phyloP scores from a whole-genome alignment of 30 jellyfish, hydroid and myxozoan genomes.

The Nemopilema nomurai region DNA sequence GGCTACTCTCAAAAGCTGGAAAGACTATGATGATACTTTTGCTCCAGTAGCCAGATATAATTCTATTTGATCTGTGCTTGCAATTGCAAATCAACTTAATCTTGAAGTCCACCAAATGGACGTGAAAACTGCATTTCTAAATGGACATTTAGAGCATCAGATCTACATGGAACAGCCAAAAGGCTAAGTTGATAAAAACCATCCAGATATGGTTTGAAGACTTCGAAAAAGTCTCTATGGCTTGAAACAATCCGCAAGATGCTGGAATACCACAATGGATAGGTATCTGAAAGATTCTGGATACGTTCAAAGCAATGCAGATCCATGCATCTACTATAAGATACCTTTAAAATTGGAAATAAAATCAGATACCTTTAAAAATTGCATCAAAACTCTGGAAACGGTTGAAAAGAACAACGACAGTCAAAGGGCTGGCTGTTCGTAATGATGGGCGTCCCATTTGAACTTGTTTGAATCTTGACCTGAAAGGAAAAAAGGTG shows the following conservation, averaged over 20 bases:
- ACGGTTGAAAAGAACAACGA: too few relatives aligned
- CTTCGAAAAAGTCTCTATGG: conserved; percentile 67
- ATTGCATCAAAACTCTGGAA: too few relatives aligned
- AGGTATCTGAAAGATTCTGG: conserved; percentile 24
- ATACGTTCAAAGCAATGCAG: conserved; percentile 56
- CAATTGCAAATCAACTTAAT: conserved; percentile 20
- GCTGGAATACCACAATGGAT: conserved; percentile 67
- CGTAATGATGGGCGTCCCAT: too few relatives aligned
- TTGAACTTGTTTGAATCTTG: too few relatives aligned
- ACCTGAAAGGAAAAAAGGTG: too few relatives aligned
- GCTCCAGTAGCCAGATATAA: conserved; percentile 46
- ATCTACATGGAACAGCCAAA: conserved; percentile 74
- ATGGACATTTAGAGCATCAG: conserved; percentile 56
- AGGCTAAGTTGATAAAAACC: conserved; percentile 44
- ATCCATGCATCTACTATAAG: conserved; percentile 55
- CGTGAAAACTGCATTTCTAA: conserved; percentile 36
- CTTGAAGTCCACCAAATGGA: conserved; percentile 53
- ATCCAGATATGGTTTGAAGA: conserved; percentile 54
- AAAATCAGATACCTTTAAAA: too few relatives aligned
- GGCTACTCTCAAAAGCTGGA: conserved; percentile 46
- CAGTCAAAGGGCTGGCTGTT: too few relatives aligned
- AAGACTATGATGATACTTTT: conserved; percentile 34
- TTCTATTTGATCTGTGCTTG: conserved; percentile 34
- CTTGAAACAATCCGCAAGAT: conserved; percentile 70
- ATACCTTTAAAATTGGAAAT: too few relatives aligned